A percentile compares a stretch with the other conserved stretches of the same genome.
Conservation (phyloP, 2,888 invertebrate genomes). For the Cancer borealis region DNA sequence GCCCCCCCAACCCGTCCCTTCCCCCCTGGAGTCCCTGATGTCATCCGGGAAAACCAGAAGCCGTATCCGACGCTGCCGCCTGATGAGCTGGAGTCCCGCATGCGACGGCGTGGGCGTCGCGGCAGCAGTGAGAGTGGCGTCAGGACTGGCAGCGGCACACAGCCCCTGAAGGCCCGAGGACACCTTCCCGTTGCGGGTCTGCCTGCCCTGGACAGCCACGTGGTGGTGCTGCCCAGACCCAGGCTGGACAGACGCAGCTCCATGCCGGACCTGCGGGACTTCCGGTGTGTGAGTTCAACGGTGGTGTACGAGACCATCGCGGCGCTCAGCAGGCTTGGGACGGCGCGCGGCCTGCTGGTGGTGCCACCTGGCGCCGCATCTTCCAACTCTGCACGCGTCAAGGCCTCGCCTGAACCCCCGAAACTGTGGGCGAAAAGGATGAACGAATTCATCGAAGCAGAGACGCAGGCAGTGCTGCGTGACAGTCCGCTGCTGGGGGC, state of each 20-base stretch:
- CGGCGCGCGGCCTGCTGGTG: constrained; percentile 62
- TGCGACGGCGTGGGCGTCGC: constrained; percentile 13
- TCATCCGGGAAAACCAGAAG: constrained; percentile 70
- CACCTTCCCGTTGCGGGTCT: background rate
- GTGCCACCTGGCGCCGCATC: constrained; percentile 38
- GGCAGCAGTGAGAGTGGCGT: constrained; percentile 18
- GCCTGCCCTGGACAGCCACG: constrained; percentile 57
- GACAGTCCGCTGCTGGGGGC: constrained; percentile 56
- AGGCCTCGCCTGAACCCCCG: constrained; percentile 46
- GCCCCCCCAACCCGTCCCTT: constrained; percentile 65
- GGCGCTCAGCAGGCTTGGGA: constrained; percentile 56
- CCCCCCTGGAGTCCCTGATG: constrained; percentile 56
- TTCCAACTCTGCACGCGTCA: background rate
- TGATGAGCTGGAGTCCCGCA: constrained; percentile 39
- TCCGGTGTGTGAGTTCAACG: constrained; percentile 64
- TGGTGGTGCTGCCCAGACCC: constrained; percentile 65
- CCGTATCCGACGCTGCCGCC: constrained; percentile 66
- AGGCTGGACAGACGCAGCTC: constrained; percentile 65
- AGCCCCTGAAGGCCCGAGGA: constrained; percentile 3
- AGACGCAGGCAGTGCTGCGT: constrained; percentile 63
- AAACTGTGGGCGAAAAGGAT: constrained; percentile 62
- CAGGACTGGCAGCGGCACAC: constrained; percentile 45
- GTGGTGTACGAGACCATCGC: constrained; percentile 70
- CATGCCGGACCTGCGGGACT: constrained; percentile 70
- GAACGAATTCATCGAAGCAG: constrained; percentile 63